phyloP scores from a whole-genome alignment of 2,797 vertebrate species.

The Cryptoprocta ferox region DNA sequence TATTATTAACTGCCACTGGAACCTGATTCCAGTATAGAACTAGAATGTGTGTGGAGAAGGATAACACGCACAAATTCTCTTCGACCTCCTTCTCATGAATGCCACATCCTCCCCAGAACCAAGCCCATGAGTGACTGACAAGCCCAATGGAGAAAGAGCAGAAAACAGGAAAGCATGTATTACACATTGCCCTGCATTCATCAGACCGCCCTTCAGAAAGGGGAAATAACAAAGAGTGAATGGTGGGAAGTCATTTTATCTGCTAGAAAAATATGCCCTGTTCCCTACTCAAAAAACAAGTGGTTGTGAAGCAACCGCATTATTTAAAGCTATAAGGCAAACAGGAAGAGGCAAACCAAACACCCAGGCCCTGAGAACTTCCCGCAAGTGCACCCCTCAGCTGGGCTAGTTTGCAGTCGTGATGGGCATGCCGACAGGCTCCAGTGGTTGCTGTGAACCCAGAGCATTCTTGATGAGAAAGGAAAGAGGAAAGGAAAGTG shows the following conservation, averaged over 20 bases:
- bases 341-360: constrained; percentile 89
- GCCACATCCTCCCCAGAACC: constrained; percentile 78
- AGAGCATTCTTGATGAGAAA: constrained; percentile 60
- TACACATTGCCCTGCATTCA: constrained; percentile 85
- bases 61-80: constrained; percentile 8
- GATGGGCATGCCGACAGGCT: constrained; percentile 70
- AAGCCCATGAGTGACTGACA: constrained; percentile 81
- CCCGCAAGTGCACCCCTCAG: constrained; percentile 81
- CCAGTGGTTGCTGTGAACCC: constrained; percentile 33
- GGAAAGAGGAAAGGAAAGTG: constrained; percentile 71
- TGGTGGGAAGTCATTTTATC: constrained; percentile 88
- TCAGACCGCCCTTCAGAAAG: constrained; percentile 84
- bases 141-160: constrained; percentile 84
- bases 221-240: constrained; percentile 89
- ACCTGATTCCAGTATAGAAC: neutral
- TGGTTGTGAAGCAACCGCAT: constrained; percentile 87
- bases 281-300: constrained; percentile 86
- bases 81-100: constrained; percentile 67
- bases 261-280: constrained; percentile 88
- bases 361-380: constrained; percentile 86
- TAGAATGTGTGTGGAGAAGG: neutral
- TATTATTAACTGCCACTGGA: neutral
- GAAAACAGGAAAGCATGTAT: constrained; percentile 89
- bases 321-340: constrained; percentile 87
- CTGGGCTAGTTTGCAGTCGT: constrained; percentile 43